phyloP scores from a whole-genome alignment of 2,113 vertebrate species.

The Irena cyanogastra region DNA sequence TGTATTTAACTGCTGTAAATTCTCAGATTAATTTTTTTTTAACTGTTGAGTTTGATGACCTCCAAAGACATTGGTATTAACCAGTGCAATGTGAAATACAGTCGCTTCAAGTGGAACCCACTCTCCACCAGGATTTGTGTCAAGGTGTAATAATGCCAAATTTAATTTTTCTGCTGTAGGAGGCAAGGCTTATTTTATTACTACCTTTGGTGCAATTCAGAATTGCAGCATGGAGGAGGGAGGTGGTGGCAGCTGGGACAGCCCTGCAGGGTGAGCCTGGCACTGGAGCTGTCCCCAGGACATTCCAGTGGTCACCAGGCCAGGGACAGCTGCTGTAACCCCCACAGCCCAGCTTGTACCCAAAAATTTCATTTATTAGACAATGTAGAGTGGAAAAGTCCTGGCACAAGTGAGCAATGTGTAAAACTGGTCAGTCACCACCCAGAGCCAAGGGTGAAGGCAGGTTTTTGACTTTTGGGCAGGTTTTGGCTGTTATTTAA shows the following conservation, averaged over 20 bases:
- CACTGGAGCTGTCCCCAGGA: not conserved
- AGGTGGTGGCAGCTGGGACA: not conserved
- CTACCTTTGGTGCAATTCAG: not conserved
- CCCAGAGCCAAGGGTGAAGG: not conserved
- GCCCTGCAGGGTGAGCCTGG: not conserved
- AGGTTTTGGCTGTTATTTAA: not conserved
- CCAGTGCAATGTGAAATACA: not conserved
- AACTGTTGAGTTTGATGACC: slow-evolving; percentile 50
- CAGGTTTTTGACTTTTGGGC: not conserved
- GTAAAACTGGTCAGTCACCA: not conserved
- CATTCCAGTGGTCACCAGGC: fast-evolving
- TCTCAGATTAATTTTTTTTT: slow-evolving; percentile 55
- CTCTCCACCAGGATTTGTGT: not conserved
- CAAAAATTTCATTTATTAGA: not conserved
- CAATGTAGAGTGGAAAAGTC: not conserved
- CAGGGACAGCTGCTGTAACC: not conserved
- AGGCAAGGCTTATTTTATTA: not conserved
- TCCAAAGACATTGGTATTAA: slow-evolving; percentile 45
- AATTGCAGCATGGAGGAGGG: not conserved
- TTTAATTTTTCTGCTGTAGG: not conserved
- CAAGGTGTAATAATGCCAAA: not conserved
- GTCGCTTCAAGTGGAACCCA: not conserved
- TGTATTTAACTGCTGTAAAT: slow-evolving; percentile 62
- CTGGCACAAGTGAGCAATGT: not conserved
- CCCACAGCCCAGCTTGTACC: not conserved